Evolutionary conservation across 2,113 vertebrate species (phyloP), one percentile per base, ranked within the genome.

Genomic region (Burhinus oedicnemus): DNA sequence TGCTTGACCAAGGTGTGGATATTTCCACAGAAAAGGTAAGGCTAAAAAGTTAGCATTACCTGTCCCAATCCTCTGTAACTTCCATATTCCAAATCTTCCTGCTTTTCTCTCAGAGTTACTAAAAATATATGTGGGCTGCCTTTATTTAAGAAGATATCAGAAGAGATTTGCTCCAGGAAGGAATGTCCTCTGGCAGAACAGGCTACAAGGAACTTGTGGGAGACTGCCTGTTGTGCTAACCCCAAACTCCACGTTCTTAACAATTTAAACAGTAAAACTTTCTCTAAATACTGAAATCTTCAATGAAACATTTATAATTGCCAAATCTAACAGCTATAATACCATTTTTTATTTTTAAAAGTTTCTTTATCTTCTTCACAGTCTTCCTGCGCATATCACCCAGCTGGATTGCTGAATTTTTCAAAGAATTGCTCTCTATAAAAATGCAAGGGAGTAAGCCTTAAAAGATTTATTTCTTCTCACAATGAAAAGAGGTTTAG

Each of bases 401-500:
- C 96, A 97, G 97, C 94, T 97, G 96, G 97, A 97, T 93, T 69
- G 95, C 96, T 87, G 96, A 89, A 97, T 97, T 94, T 97, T 96
- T 97, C 97, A 97, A 97, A 97, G 95, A 97, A 95, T 94, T 83
- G 91, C 95, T 97, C 96, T 97, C 94, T 96, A 97, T 97, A 97
- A 97, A 97, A 97, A 97, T 97, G 96, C 95, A 97, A 97, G 97
- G 96, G 95, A 95, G 94, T 93, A 96, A 97, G 95, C 95, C 96
- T 97, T 97, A 96, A 96, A 97, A 97, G 97, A 96, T 96, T 96
- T 96, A 96, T 97, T 97, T 97, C 97, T 97, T 97, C 97, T 97
- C 97, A 95, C 95, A 96, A 96, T 96, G 94, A 97, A 97, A 97
- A 96, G 95, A 97, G 95, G 95, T 97, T 97, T 97, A 96, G 95